A percentile compares a stretch with the other conserved stretches of the same genome.
Evolutionary conservation across 2,797 vertebrate genomes (phyloP).

Genomic region (Xiphophorus birchmanni): DNA sequence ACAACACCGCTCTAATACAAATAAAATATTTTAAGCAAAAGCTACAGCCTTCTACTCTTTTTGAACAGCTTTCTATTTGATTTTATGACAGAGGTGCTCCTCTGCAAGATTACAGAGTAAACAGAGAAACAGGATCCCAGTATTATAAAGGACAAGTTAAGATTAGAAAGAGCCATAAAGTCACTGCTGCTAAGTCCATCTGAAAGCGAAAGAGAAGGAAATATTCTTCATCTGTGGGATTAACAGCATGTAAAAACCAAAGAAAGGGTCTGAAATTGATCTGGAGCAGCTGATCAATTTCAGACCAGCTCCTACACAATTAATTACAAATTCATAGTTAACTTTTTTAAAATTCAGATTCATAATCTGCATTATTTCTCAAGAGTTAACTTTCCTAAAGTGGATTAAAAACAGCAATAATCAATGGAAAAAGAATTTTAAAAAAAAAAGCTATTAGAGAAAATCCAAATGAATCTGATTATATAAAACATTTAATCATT

Average conservation of each 20-base stretch:
- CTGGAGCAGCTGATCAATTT: conserved; percentile 36
- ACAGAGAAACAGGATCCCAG: conserved; percentile 47
- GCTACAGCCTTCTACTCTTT: not conserved
- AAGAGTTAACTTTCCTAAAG: not conserved
- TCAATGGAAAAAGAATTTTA: not conserved
- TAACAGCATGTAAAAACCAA: not conserved
- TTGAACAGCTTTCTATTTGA: not conserved
- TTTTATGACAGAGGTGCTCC: conserved; percentile 29
- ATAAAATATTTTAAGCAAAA: not conserved
- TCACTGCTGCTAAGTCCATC: conserved; percentile 44
- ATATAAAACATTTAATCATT: not conserved
- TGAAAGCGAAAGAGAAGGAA: conserved; percentile 24
- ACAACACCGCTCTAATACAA: not conserved
- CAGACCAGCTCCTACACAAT: conserved; percentile 55
- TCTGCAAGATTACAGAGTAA: conserved; percentile 42
- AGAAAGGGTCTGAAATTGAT: conserved; percentile 11
- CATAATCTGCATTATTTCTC: not conserved
- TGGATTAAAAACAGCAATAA: not conserved
- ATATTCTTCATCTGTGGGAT: not conserved
- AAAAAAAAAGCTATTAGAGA: not conserved
- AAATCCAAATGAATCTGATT: not conserved
- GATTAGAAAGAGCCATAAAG: conserved; percentile 37
- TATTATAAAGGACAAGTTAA: conserved; percentile 8
- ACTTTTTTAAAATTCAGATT: not conserved
- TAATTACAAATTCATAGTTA: not conserved